Evolutionary conservation across 2,888 invertebrate genomes (phyloP).

Genomic region (Caenorhabditis plicata): DNA sequence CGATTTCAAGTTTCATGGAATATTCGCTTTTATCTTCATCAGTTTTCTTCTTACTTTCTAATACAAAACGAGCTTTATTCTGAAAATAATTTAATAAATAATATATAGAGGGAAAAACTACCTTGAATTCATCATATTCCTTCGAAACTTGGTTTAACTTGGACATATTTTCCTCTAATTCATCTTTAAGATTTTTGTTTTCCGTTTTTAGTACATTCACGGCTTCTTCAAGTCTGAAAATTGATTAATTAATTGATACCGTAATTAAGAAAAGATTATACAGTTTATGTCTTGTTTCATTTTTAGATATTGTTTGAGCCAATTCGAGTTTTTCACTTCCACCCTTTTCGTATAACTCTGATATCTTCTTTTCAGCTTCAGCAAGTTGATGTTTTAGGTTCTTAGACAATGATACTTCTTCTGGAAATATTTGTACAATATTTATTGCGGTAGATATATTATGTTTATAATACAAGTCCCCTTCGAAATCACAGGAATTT

Average conservation of each 20-base stretch:
- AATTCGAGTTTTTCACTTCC: slow-evolving; percentile 25
- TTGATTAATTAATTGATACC: neutral
- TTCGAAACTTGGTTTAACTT: slow-evolving; percentile 12
- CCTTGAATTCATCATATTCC: slow-evolving; percentile 23
- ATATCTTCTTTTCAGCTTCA: slow-evolving; percentile 14
- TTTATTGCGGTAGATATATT: no score
- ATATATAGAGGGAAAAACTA: neutral
- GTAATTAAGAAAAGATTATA: slow-evolving; percentile 3
- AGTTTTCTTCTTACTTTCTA: slow-evolving; percentile 22
- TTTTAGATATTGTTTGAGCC: slow-evolving; percentile 24
- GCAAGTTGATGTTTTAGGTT: slow-evolving; percentile 13
- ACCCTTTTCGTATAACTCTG: slow-evolving; percentile 19
- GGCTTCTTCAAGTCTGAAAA: slow-evolving; percentile 28
- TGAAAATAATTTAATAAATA: slow-evolving; percentile 2
- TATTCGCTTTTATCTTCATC: slow-evolving; percentile 11
- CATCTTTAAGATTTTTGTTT: slow-evolving; percentile 4
- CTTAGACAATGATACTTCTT: slow-evolving; percentile 8
- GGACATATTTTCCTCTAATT: slow-evolving; percentile 7
- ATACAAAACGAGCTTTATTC: slow-evolving; percentile 26
- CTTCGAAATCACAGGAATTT: no score
- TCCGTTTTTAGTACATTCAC: slow-evolving; percentile 14
- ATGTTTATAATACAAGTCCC: no score
- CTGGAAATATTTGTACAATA: no score
- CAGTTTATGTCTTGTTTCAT: slow-evolving; percentile 22
- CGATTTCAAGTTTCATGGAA: slow-evolving; percentile 10